Percentiles rank a stretch among this genome's conserved stretches.
phyloP scores from a whole-genome alignment of 2,888 invertebrate species.

The Lithophane ornitopus region DNA sequence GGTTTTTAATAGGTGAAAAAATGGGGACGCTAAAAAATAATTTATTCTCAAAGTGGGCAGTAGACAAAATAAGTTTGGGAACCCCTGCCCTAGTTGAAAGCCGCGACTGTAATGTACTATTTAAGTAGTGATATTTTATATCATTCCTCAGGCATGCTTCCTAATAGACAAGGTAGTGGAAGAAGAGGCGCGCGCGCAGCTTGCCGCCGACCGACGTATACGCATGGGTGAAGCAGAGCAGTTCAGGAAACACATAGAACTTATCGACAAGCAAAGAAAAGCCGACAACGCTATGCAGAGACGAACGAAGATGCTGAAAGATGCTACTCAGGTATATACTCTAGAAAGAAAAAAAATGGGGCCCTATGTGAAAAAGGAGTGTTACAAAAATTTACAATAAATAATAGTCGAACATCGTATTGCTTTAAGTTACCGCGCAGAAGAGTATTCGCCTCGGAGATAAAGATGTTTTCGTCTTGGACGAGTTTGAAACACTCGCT shows the following conservation, averaged over 20 bases:
- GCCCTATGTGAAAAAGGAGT: not conserved
- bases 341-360: not conserved
- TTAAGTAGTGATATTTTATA: not conserved
- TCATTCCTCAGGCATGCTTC: slow-evolving; percentile 71
- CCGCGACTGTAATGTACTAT: no score
- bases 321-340: slow-evolving; percentile 76
- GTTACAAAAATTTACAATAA: not conserved
- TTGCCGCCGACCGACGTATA: slow-evolving; percentile 80
- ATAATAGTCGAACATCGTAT: not conserved
- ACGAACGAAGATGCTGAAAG: slow-evolving; percentile 73
- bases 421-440: not conserved
- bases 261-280: slow-evolving; percentile 72
- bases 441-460: not conserved
- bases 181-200: slow-evolving; percentile 75
- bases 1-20: no score
- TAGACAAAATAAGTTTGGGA: no score
- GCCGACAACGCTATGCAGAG: slow-evolving; percentile 76
- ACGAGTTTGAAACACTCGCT: not conserved
- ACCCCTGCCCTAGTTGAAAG: no score
- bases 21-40: no score
- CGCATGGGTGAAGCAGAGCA: slow-evolving; percentile 74
- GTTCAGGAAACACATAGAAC: slow-evolving; percentile 71
- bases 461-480: not conserved
- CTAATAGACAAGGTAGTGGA: slow-evolving; percentile 78
- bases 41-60: no score